phyloP scores from a whole-genome alignment of 1,140 invertebrate genomes.

The Cyclargus thomasi region DNA sequence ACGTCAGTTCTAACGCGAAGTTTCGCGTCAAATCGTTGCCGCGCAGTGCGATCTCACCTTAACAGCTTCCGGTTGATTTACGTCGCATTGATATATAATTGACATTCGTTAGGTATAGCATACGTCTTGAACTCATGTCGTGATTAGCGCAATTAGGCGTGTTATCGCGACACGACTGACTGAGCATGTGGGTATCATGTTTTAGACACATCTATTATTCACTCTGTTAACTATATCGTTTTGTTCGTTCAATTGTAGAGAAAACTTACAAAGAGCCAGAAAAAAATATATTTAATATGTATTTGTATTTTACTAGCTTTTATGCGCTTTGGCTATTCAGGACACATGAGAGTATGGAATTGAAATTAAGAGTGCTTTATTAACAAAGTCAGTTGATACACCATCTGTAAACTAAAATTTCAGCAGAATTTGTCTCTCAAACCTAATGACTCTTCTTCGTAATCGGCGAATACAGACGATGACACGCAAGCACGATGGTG shows the following conservation, averaged over 20 bases:
- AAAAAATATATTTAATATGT: too few species aligned
- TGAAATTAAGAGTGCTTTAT: too few species aligned
- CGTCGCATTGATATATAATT: background rate
- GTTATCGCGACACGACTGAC: constrained; percentile 37
- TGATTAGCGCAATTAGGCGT: constrained; percentile 42
- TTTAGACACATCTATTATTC: constrained; percentile 13
- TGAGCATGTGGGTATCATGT: constrained; percentile 34
- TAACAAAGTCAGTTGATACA: too few species aligned
- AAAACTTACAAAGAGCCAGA: background rate
- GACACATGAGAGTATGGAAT: too few species aligned
- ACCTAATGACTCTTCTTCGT: too few species aligned
- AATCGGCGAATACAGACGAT: too few species aligned
- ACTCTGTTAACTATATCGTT: background rate
- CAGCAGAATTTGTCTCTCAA: too few species aligned
- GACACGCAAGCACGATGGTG: too few species aligned
- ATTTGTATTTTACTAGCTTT: too few species aligned
- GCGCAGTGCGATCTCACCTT: background rate
- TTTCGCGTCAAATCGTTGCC: background rate
- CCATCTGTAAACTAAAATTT: too few species aligned
- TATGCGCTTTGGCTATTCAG: too few species aligned
- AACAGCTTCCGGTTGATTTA: background rate
- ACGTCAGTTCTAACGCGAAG: too few species aligned
- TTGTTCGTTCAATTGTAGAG: background rate
- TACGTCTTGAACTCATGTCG: constrained; percentile 24
- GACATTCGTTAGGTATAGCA: background rate